Conservation (phyloP, 1,140 invertebrate genomes). For the Drosophila pseudoananassae region DNA sequence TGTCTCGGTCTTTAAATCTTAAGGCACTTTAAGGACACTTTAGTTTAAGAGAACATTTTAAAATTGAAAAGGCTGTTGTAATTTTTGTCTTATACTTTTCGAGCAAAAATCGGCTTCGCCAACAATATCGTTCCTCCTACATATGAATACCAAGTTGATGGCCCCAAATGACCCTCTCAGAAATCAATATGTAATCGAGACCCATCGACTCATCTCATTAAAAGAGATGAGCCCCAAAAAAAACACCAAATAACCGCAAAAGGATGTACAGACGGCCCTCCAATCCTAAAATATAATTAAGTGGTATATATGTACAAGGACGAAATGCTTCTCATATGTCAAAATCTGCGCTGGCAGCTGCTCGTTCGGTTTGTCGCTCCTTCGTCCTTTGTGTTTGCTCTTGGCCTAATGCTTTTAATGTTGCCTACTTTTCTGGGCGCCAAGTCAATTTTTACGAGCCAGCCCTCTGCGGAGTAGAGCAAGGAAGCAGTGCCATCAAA, state of each 20-base stretch:
- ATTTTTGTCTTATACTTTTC: too few species aligned
- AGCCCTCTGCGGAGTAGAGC: conserved; percentile 14
- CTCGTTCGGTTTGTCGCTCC: conserved; percentile 13
- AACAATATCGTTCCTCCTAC: not conserved
- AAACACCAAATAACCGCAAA: conserved; percentile 25
- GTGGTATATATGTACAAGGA: conserved; percentile 24
- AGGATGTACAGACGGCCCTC: conserved; percentile 19
- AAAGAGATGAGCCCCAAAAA: conserved; percentile 23
- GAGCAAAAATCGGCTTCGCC: too few species aligned
- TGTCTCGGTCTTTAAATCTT: not conserved
- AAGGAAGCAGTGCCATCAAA: conserved; percentile 33
- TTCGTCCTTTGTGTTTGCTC: conserved; percentile 41
- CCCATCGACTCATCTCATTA: conserved; percentile 35
- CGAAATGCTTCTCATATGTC: conserved; percentile 67
- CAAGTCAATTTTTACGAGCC: conserved; percentile 60
- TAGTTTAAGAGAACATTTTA: too few species aligned
- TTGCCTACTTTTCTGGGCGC: conserved; percentile 51
- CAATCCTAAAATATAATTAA: conserved; percentile 61
- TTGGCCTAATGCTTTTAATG: conserved; percentile 46
- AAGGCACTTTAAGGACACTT: not conserved
- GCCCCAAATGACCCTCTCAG: not conserved
- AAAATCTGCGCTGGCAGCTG: conserved; percentile 71
- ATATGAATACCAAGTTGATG: not conserved
- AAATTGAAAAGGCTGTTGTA: too few species aligned
- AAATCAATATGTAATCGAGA: conserved; percentile 40